Evolutionary conservation across 2,113 vertebrate genomes (phyloP), one percentile per base, ranked within the genome.

Genomic region (Anser cygnoides): DNA sequence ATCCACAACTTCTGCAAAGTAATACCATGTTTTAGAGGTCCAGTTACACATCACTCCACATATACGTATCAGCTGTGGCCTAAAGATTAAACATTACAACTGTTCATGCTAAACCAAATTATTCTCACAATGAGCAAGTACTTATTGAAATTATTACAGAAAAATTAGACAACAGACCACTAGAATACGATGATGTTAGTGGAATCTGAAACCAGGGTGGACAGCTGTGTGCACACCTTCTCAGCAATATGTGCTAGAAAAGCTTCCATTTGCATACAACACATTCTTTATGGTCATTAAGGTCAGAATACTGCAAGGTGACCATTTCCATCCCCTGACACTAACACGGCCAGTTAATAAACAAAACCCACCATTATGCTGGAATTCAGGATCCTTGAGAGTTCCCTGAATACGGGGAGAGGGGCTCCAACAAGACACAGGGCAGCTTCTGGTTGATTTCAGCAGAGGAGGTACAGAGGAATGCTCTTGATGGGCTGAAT

Each of bases 341-440:
- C 15, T 57, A 78, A 79, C 10, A 63, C 25, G 52, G 33, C 6
- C 31, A 59, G 54, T 58, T 66, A 65, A 84, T 11, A 65, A 20
- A 29, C 22, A 84, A 95, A 94, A 86, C 90, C 52, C 95, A 99
- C 98, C 98, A 72, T 98, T 99, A 96, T 99, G 99, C 92, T 99
- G 99, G 97, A 99, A 99, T 91, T 99, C 98, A 55, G 98, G 98
- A 95, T 99, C 95, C 88, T 98, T 98, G 35, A 99, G 97, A 41
- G 95, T 96, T n/a, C 99, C 99, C 55, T 98, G 98, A 97, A 99
- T 99, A 49, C 97, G 97, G 91, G 97, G 87, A 66, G 95, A 97
- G 59, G 96, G 95, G 75, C 73, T 94, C 97, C 97, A 97, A 59
- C 67, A 97, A 35, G 91, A 93, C 10, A 77, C 2, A 76, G 74